Evolutionary conservation across 92 coral and sea anemone genomes (phyloP), one percentile per base, ranked within the genome.

Genomic region (Parazoanthus darwini): DNA sequence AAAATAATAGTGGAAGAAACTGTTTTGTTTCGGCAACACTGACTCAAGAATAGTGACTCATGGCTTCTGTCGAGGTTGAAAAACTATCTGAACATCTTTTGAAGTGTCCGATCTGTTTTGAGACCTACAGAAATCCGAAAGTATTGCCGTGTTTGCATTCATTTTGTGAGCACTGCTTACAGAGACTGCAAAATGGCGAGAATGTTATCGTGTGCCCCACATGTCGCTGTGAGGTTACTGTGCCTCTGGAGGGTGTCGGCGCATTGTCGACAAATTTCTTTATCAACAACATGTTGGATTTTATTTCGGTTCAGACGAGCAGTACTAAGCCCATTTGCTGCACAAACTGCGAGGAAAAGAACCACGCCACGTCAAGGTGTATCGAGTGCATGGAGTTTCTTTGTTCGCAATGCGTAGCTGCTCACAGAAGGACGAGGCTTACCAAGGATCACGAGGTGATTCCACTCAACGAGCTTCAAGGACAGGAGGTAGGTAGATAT

Each of bases 21-120:
- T 37, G 46, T 42, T 76, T 33, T 38, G 23, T 16, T 26, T 42
- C 8, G 18, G 23, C 43, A 56, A 65, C 13, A 37, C 46, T 44
- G 74, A 73, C 63, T 7, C 83, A 23, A 44, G 20, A 35, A 82
- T 18, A 13, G 29, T 46, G 65, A 82, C 10, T 37, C 3, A 96
- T 96, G 99, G 99, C 99, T 6, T 95, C 99, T 2, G 99, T 96
- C n/a, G 98, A 96, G 78, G 96, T 96, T 4, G 98, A 94, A n/a
- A 96, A 96, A 74, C 94, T 96, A 8, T 96, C 99, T 16, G 99
- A 96, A 77, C 99, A 96, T 51, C 96, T 96, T 58, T 88, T 96
- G 0, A 96, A 96, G 88, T 96, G 99, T 80, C 97, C 98, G 10
- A 94, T 96, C 48, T 96, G 99, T 86, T 91, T 96, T 75, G 99